These are phyloP conservation scores for Chionis minor DNA, from an alignment of 2,113 vertebrate species.

Conservation along the genomic window DNA sequence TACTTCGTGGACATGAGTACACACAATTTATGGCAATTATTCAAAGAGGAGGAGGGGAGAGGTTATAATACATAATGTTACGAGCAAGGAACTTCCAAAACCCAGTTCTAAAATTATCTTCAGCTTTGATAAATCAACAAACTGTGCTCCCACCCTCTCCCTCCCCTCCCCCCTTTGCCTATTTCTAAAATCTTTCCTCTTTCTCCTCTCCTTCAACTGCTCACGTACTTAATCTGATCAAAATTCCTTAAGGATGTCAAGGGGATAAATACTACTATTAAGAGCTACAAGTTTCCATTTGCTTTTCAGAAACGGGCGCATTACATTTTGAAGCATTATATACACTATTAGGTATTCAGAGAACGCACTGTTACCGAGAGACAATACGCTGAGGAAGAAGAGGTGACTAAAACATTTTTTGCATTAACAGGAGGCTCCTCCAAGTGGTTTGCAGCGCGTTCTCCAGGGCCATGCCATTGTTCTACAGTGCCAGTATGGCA, in stretches of 20 bases:
- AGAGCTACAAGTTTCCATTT: neutral
- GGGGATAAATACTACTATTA: conserved; percentile 19
- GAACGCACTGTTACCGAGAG: neutral
- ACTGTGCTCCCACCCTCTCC: neutral
- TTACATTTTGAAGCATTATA: neutral
- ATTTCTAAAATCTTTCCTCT: neutral
- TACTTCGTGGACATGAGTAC: neutral
- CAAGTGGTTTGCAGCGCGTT: neutral
- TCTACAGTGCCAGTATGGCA: neutral
- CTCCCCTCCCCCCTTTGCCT: neutral
- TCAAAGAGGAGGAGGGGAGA: neutral
- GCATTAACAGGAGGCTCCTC: neutral
- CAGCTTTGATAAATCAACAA: neutral
- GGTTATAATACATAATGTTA: neutral
- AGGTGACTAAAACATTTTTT: neutral
- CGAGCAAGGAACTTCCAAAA: neutral
- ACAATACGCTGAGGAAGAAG: neutral
- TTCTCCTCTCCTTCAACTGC: neutral
- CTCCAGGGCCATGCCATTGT: neutral
- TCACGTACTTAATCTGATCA: neutral
- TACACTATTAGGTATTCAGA: neutral
- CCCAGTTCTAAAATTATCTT: neutral
- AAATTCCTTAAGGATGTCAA: neutral
- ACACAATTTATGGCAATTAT: neutral
- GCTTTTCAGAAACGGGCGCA: neutral